phyloP scores from a whole-genome alignment of 2,797 vertebrate species.

The Sebastes melanostomus region DNA sequence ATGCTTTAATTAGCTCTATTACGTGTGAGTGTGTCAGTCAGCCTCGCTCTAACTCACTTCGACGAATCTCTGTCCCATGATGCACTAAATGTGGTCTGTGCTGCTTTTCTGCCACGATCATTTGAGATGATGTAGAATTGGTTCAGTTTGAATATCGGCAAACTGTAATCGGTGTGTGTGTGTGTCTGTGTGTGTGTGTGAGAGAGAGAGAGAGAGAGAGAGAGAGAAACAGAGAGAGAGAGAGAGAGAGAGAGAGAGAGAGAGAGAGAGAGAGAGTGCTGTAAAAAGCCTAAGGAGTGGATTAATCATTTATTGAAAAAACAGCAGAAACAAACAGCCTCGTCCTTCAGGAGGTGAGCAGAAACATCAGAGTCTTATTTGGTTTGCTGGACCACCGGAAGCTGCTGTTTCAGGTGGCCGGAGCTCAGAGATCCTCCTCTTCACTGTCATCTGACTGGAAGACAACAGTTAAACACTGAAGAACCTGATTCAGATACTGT shows the following conservation, averaged over 20 bases:
- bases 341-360: constrained; percentile 43
- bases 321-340: constrained; percentile 57
- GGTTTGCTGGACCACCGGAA: constrained; percentile 27
- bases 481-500: not conserved
- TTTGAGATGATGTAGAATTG: not conserved
- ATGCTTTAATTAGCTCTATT: not conserved
- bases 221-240: not conserved
- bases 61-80: not conserved
- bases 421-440: not conserved
- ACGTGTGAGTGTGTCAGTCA: not conserved
- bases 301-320: constrained; percentile 81
- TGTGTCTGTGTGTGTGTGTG: not conserved
- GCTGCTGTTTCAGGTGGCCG: constrained; percentile 22
- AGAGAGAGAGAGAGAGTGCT: not conserved
- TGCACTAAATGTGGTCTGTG: not conserved
- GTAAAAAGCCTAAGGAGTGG: constrained; percentile 42
- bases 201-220: not conserved
- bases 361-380: constrained; percentile 35
- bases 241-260: not conserved
- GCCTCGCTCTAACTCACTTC: not conserved
- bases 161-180: not conserved
- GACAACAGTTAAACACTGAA: not conserved
- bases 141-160: not conserved
- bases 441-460: not conserved
- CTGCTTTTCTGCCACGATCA: not conserved